Conservation (phyloP, 2,888 invertebrate species). For the Epinotia bilunana region DNA sequence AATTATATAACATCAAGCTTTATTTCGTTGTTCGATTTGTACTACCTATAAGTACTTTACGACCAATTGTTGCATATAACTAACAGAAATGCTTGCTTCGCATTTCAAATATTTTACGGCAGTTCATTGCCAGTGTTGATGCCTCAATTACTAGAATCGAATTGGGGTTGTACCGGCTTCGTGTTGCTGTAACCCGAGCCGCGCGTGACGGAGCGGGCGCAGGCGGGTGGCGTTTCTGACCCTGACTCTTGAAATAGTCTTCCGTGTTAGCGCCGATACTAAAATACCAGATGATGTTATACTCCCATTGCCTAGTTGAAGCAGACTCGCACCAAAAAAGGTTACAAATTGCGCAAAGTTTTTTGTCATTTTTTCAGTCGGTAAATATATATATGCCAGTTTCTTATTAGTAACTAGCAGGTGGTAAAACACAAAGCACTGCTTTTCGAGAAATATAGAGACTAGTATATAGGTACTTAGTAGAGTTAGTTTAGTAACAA, state of each 20-base stretch:
- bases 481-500: neutral
- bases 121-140: neutral
- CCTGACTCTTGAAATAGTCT: conserved; percentile 85
- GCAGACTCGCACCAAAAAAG: conserved; percentile 20
- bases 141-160: conserved; percentile 7
- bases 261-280: conserved; percentile 81
- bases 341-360: conserved; percentile 1
- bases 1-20: neutral
- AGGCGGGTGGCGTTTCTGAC: conserved; percentile 66
- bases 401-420: neutral
- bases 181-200: conserved; percentile 70
- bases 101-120: neutral
- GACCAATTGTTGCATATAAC: neutral
- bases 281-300: conserved; percentile 83
- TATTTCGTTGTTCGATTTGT: neutral
- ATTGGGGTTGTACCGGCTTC: conserved; percentile 59
- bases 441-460: neutral
- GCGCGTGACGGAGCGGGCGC: conserved; percentile 58
- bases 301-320: conserved; percentile 47
- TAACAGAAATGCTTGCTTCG: neutral
- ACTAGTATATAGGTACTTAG: neutral
- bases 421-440: neutral
- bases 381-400: neutral
- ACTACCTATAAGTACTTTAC: neutral
- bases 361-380: neutral